phyloP scores from a whole-genome alignment of 1,140 invertebrate genomes.

The Ceratina japonica region DNA sequence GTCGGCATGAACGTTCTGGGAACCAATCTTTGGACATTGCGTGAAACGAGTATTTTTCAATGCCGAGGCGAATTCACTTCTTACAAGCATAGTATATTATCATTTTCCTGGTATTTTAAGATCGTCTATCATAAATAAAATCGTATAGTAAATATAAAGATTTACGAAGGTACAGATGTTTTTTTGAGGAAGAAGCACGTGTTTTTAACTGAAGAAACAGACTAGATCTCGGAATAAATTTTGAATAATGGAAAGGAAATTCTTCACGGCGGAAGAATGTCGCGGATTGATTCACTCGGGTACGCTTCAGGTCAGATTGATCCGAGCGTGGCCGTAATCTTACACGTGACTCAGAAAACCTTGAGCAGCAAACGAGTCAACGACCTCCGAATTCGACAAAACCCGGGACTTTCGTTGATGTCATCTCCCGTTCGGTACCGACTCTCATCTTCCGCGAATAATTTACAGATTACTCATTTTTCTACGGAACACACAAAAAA shows the following conservation, averaged over 20 bases:
- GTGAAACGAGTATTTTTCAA: neutral
- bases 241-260: neutral
- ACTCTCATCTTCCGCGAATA: neutral
- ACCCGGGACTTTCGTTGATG: slow-evolving; percentile 43
- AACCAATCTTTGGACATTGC: neutral
- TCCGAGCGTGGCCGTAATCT: slow-evolving; percentile 1
- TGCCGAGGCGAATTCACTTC: neutral
- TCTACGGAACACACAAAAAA: no score
- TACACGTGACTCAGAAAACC: slow-evolving; percentile 30
- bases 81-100: no score
- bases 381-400: slow-evolving; percentile 51
- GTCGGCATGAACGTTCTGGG: neutral
- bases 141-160: no score
- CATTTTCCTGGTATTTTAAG: no score
- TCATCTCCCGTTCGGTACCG: slow-evolving; percentile 10
- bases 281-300: neutral
- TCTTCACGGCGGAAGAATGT: neutral
- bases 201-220: no score
- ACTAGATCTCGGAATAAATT: no score
- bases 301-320: neutral
- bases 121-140: no score
- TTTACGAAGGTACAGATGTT: no score
- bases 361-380: slow-evolving; percentile 27
- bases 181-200: no score
- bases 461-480: no score